These are phyloP conservation scores for Diprion similis DNA, from an alignment of 1,140 invertebrate genomes.

Conservation along the genomic window DNA sequence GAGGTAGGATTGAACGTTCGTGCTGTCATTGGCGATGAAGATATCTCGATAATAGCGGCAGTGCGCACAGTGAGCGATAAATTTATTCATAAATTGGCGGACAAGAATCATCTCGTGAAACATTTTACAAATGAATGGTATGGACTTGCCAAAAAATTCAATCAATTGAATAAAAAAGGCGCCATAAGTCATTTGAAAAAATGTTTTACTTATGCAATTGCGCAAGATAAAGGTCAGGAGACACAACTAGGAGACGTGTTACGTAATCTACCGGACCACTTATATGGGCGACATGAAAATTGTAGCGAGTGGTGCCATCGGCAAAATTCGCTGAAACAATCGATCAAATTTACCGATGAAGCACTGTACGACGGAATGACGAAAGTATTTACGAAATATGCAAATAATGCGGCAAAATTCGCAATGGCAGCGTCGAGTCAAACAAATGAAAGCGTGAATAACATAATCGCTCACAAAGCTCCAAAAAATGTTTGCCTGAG, in stretches of 20 bases:
- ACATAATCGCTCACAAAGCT: conserved; percentile 11
- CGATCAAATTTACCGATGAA: conserved; percentile 12
- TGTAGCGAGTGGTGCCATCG: conserved; percentile 21
- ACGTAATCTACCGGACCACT: conserved; percentile 20
- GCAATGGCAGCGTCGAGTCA: conserved; percentile 15
- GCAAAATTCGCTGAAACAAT: not conserved
- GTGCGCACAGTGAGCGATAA: conserved; percentile 13
- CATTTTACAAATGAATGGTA: conserved; percentile 13
- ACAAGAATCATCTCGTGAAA: conserved; percentile 20
- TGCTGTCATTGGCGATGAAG: conserved; percentile 10
- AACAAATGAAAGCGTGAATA: conserved; percentile 23
- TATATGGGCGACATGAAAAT: conserved; percentile 21
- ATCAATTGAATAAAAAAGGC: conserved; percentile 17
- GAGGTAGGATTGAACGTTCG: conserved; percentile 8
- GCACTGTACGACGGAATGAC: conserved; percentile 7
- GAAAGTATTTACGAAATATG: conserved; percentile 20
- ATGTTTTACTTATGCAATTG: conserved; percentile 22
- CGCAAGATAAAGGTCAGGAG: conserved; percentile 20
- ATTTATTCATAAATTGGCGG: conserved; percentile 21
- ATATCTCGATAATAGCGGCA: conserved; percentile 21
- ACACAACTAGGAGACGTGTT: conserved; percentile 10
- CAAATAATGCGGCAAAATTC: conserved; percentile 21
- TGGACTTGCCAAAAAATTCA: conserved; percentile 8
- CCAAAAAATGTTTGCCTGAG: conserved; percentile 14
- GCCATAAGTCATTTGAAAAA: conserved; percentile 19